Percentiles rank a stretch among this genome's conserved stretches.
Evolutionary conservation across 2,797 vertebrate species (phyloP).

Genomic region (Nyctibius grandis): DNA sequence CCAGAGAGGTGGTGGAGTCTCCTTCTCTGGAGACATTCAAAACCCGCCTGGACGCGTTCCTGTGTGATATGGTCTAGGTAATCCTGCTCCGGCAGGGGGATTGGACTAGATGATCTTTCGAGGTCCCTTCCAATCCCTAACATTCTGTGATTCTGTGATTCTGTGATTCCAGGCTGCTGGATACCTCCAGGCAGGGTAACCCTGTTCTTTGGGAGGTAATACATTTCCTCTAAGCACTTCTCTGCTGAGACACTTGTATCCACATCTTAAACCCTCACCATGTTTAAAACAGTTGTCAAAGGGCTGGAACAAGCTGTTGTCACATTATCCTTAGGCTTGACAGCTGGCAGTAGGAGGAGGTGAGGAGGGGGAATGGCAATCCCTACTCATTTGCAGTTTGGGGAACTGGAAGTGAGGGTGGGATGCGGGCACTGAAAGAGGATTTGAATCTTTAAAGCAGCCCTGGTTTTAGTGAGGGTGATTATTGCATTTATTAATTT

Average conservation of each 20-base stretch:
- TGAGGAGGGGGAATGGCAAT: neutral
- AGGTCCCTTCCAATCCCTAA: too few species aligned
- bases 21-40: too few species aligned
- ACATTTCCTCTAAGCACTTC: neutral
- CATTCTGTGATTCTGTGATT: too few species aligned
- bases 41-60: too few species aligned
- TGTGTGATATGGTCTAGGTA: too few species aligned
- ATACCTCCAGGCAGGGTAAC: neutral
- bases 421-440: neutral
- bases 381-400: neutral
- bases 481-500: neutral
- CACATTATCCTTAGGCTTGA: neutral
- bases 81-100: too few species aligned
- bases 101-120: too few species aligned
- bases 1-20: too few species aligned
- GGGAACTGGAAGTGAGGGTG: neutral
- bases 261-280: neutral
- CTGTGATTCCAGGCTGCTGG: neutral
- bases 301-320: neutral
- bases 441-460: neutral
- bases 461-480: neutral
- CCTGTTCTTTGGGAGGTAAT: neutral
- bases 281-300: neutral
- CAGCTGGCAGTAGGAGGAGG: neutral
- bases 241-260: neutral